Evolutionary conservation across 1,140 invertebrate species (phyloP).

Genomic region (Araneus ventricosus): DNA sequence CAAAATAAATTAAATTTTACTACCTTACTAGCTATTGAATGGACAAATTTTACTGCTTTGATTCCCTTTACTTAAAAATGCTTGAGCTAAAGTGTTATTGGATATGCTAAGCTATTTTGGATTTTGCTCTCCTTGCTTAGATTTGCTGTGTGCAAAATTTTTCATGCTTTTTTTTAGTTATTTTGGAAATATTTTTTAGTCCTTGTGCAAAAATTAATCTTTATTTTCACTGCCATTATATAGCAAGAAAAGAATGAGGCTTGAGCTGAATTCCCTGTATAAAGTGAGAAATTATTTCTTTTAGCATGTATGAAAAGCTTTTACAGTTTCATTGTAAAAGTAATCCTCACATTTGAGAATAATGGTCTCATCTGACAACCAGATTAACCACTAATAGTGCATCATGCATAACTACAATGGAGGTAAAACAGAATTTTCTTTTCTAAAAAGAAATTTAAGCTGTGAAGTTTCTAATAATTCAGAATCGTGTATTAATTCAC

Average conservation of each 20-base stretch:
- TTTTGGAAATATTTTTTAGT: conserved; percentile 45
- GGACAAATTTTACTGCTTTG: neutral
- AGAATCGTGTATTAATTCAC: neutral
- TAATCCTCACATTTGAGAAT: conserved; percentile 24
- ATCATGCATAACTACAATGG: neutral
- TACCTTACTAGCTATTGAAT: neutral
- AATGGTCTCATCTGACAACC: neutral
- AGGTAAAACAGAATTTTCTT: neutral
- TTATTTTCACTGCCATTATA: conserved; percentile 70
- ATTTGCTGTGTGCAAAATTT: conserved; percentile 35
- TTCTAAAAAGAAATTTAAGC: neutral
- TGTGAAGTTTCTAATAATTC: neutral
- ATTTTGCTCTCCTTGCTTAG: neutral
- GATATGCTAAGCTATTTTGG: neutral
- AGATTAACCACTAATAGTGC: conserved; percentile 52
- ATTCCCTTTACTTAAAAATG: neutral
- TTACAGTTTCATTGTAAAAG: conserved; percentile 52
- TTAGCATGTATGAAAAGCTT: conserved; percentile 56
- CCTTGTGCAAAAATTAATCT: conserved; percentile 41
- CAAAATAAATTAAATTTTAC: neutral
- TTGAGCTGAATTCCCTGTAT: conserved; percentile 24
- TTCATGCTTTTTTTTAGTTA: conserved; percentile 42
- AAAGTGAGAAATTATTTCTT: conserved; percentile 67
- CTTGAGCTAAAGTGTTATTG: neutral
- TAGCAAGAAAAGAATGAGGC: conserved; percentile 67